These are phyloP conservation scores for Corythornis madagascariensis DNA, from an alignment of 2,113 vertebrate species.

Conservation along the genomic window DNA sequence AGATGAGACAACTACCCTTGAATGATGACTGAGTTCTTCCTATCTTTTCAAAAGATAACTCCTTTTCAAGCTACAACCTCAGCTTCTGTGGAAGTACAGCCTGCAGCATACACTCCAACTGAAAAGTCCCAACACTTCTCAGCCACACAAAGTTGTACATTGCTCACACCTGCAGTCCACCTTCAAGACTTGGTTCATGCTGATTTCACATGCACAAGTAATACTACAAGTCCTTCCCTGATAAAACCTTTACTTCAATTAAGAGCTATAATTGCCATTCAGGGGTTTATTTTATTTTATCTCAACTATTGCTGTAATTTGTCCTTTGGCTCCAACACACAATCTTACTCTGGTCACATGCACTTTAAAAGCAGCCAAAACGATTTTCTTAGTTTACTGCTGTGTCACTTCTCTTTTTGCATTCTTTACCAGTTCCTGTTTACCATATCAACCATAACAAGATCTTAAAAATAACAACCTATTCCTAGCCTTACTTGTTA, in stretches of 20 bases:
- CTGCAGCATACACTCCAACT: neutral
- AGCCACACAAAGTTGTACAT: neutral
- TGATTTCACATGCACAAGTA: neutral
- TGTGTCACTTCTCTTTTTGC: neutral
- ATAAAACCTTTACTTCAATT: neutral
- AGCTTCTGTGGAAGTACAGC: neutral
- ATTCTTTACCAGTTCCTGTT: constrained; percentile 24
- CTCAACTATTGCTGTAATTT: neutral
- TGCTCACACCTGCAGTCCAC: neutral
- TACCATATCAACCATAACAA: neutral
- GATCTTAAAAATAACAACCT: neutral
- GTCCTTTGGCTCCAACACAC: neutral
- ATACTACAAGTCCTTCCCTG: neutral
- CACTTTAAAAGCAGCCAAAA: constrained; percentile 18
- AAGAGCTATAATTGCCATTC: neutral
- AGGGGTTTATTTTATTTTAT: neutral
- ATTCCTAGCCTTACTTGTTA: neutral
- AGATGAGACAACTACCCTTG: neutral
- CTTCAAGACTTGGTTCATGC: neutral
- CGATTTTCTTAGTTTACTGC: neutral
- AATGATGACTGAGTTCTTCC: neutral
- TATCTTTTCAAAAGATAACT: neutral
- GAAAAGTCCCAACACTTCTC: neutral
- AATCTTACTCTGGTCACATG: neutral
- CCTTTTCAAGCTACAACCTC: neutral